phyloP scores from a whole-genome alignment of 2,888 invertebrate genomes.

The Mechanitis messenoides region DNA sequence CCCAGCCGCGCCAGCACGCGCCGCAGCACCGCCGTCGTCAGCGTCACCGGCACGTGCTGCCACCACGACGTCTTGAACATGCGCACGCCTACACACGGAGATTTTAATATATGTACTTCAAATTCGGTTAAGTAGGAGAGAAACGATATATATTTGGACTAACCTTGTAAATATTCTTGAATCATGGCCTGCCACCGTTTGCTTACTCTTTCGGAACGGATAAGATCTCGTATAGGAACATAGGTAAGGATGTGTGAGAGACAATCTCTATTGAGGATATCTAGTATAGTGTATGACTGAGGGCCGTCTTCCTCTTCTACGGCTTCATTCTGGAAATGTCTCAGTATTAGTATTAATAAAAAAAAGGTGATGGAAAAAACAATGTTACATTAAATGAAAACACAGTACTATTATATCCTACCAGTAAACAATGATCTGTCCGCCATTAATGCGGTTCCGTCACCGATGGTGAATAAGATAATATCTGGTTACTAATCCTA shows the following conservation, averaged over 20 bases:
- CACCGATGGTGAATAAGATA: no score
- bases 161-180: constrained; percentile 66
- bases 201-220: constrained; percentile 76
- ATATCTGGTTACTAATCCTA: no score
- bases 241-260: constrained; percentile 70
- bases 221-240: constrained; percentile 70
- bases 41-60: constrained; percentile 46
- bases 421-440: no score
- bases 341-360: no score
- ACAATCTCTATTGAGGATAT: constrained; percentile 76
- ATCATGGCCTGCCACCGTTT: constrained; percentile 74
- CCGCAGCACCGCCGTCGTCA: constrained; percentile 69
- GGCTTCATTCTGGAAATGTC: constrained; percentile 28
- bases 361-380: no score
- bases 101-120: no score
- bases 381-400: no score
- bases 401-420: no score
- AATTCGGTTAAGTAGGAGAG: no score
- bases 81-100: constrained; percentile 45
- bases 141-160: constrained; percentile 22
- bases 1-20: constrained; percentile 72
- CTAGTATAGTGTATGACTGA: constrained; percentile 52
- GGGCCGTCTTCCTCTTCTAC: constrained; percentile 33
- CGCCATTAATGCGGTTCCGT: no score
- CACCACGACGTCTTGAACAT: constrained; percentile 66